Conservation (phyloP, 2,888 invertebrate species). For the Aspidapion aeneum region DNA sequence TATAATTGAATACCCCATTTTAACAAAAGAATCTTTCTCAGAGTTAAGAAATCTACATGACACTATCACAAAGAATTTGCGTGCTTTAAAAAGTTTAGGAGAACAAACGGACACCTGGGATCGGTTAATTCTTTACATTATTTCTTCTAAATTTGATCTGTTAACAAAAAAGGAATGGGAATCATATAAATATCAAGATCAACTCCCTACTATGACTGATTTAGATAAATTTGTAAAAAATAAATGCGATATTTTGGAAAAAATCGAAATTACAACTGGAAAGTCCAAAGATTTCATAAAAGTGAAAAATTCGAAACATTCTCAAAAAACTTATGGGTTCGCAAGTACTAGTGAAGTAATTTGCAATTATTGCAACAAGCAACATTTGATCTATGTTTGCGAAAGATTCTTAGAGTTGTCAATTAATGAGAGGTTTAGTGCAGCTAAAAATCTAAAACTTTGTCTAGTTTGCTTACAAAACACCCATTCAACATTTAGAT, state of each 20-base stretch:
- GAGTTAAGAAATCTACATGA: background rate
- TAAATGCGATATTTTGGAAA: background rate
- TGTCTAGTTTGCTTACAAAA: background rate
- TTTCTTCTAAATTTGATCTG: background rate
- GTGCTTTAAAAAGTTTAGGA: background rate
- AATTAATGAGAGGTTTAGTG: background rate
- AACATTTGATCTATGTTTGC: background rate
- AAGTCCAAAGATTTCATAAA: background rate
- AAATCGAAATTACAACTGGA: background rate
- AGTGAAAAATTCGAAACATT: background rate
- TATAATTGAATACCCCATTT: background rate
- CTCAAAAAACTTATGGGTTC: too few relatives aligned
- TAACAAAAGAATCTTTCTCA: background rate
- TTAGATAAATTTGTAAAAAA: background rate
- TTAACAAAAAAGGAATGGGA: background rate
- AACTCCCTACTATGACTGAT: background rate
- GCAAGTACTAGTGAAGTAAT: background rate
- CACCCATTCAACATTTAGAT: background rate
- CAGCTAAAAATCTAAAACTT: background rate
- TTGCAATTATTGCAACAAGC: background rate
- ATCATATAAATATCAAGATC: background rate
- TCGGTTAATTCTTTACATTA: background rate
- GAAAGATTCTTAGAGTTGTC: background rate
- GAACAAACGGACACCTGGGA: background rate
- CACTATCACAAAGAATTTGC: background rate